Conservation (phyloP, 2,113 vertebrate genomes). For the Verasper variegatus region DNA sequence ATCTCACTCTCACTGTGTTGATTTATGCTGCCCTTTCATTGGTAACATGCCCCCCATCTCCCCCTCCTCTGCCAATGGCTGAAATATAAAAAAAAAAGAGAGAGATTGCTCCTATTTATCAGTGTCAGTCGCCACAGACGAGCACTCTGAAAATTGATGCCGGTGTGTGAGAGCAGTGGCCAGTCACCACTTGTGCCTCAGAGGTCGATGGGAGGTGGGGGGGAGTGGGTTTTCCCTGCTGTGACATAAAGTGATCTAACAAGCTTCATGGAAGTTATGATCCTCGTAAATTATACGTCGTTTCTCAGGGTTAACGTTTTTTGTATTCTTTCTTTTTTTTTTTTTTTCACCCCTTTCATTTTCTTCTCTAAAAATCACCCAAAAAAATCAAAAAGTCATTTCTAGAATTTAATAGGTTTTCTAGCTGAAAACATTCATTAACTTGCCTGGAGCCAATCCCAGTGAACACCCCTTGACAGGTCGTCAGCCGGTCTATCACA, state of each 20-base stretch:
- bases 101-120: conserved; percentile 73
- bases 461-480: not conserved
- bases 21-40: conserved; percentile 56
- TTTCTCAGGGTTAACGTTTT: conserved; percentile 21
- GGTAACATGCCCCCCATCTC: conserved; percentile 6
- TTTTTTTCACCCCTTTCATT: not conserved
- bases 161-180: conserved; percentile 39
- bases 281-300: not conserved
- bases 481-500: not conserved
- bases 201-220: conserved; percentile 6
- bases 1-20: conserved; percentile 33
- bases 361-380: not conserved
- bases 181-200: conserved; percentile 26
- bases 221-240: conserved; percentile 6
- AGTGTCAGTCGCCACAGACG: conserved; percentile 68
- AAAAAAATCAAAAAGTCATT: not conserved
- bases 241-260: conserved; percentile 17
- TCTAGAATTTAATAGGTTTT: not conserved
- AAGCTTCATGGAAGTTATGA: conserved; percentile 4
- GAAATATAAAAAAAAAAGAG: conserved; percentile 21
- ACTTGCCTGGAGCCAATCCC: not conserved
- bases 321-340: not conserved
- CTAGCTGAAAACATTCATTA: not conserved
- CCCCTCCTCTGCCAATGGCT: conserved; percentile 32
- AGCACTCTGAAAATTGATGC: conserved; percentile 61